Evolutionary conservation across 2,113 vertebrate genomes (phyloP).

Genomic region (Paedocypris sp.): DNA sequence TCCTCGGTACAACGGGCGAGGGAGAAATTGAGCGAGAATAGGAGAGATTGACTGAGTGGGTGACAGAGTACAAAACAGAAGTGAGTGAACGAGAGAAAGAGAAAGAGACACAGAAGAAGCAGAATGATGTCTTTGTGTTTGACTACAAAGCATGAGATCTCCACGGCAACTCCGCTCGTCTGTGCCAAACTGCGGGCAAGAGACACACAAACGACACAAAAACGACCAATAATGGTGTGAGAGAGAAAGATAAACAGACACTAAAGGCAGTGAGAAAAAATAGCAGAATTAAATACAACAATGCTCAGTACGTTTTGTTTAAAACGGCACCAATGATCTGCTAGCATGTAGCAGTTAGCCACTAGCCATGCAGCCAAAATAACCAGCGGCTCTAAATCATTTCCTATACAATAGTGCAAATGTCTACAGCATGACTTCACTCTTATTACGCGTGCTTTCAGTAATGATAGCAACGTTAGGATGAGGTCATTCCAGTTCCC

Average conservation of each 20-base stretch:
- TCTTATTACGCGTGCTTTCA: too few relatives aligned
- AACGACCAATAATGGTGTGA: not conserved
- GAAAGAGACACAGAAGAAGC: slow-evolving; percentile 17
- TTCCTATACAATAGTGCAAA: too few relatives aligned
- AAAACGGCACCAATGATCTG: too few relatives aligned
- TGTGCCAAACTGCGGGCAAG: slow-evolving; percentile 16
- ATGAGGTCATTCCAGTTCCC: too few relatives aligned
- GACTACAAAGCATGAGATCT: slow-evolving; percentile 54
- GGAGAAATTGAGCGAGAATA: not conserved
- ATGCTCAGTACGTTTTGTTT: too few relatives aligned
- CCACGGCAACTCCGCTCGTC: slow-evolving; percentile 40
- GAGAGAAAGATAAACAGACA: not conserved
- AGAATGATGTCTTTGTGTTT: slow-evolving; percentile 56
- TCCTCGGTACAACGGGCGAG: not conserved
- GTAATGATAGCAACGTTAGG: too few relatives aligned
- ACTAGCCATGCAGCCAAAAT: too few relatives aligned
- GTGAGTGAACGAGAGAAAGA: slow-evolving; percentile 1
- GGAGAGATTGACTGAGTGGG: slow-evolving; percentile 13
- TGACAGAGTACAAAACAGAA: slow-evolving; percentile 2
- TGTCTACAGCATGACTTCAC: too few relatives aligned
- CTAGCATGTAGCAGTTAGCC: too few relatives aligned
- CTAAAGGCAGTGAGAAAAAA: too few relatives aligned
- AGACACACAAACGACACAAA: slow-evolving; percentile 6
- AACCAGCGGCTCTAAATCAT: too few relatives aligned
- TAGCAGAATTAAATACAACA: too few relatives aligned